Conservation (phyloP, 2,113 vertebrate genomes). For the Xiphophorus maculatus region DNA sequence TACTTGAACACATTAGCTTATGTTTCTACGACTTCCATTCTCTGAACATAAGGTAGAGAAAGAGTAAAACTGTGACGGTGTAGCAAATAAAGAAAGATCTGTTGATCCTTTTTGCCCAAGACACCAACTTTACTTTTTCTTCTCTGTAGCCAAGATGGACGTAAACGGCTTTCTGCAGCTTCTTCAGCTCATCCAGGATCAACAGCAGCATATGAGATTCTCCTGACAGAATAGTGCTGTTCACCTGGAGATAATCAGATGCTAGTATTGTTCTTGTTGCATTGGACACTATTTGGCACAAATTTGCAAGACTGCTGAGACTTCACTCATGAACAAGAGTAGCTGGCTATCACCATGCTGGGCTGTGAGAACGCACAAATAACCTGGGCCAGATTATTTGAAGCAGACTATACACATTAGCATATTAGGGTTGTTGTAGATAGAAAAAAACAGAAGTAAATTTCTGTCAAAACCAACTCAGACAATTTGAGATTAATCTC, state of each 20-base stretch:
- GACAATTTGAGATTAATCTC: too few relatives aligned
- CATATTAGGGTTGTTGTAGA: too few relatives aligned
- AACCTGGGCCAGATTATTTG: too few relatives aligned
- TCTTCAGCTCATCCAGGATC: slow-evolving; percentile 68
- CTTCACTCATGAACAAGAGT: background rate
- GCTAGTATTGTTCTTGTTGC: background rate
- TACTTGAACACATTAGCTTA: background rate
- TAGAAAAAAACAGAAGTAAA: too few relatives aligned
- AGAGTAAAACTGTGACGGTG: slow-evolving; percentile 35
- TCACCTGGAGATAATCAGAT: slow-evolving; percentile 39
- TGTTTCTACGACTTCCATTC: slow-evolving; percentile 57
- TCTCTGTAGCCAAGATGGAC: slow-evolving; percentile 5
- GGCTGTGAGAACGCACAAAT: too few relatives aligned
- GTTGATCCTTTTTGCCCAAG: slow-evolving; percentile 63
- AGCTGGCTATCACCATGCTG: too few relatives aligned
- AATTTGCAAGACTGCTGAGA: background rate
- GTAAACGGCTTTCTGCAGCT: slow-evolving; percentile 45
- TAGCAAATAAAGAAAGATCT: slow-evolving; percentile 65
- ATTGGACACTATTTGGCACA: background rate
- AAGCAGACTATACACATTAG: too few relatives aligned
- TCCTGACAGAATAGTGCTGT: background rate
- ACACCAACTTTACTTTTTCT: background rate
- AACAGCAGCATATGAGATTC: slow-evolving; percentile 48
- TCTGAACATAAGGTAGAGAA: slow-evolving; percentile 55
- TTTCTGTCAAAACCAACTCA: too few relatives aligned